phyloP scores from a whole-genome alignment of 2,113 vertebrate genomes.

The Ameiurus melas region DNA sequence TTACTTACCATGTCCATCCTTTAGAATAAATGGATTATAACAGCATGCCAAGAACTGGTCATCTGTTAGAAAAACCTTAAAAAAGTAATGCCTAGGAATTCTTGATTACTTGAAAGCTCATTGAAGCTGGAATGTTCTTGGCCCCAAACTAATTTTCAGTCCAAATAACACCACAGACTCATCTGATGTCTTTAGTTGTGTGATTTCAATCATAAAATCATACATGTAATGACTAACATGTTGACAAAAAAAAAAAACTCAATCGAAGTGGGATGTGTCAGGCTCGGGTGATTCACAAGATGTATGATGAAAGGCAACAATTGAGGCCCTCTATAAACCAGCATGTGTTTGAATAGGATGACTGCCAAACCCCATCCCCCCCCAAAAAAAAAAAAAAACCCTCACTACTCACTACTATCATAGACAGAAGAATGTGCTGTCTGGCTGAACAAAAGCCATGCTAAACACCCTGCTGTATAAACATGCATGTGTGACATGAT shows the following conservation, averaged over 20 bases:
- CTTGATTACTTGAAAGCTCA: background rate
- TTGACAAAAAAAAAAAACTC: background rate
- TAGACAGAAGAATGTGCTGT: conserved; percentile 2
- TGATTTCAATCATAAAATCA: background rate
- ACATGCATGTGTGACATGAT: background rate
- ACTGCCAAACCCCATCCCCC: background rate
- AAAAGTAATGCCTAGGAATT: background rate
- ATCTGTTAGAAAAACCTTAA: background rate
- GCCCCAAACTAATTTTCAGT: background rate
- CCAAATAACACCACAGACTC: background rate
- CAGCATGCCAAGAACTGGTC: background rate
- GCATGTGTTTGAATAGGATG: background rate
- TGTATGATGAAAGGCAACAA: background rate
- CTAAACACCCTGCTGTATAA: background rate
- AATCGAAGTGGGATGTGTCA: background rate
- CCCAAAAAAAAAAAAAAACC: no score
- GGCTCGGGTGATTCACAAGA: background rate
- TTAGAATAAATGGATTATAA: background rate
- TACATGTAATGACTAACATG: background rate
- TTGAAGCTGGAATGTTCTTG: background rate
- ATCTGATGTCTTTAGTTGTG: background rate
- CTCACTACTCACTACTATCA: background rate
- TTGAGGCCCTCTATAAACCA: background rate
- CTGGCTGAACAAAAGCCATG: background rate
- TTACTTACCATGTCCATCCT: background rate